Percentiles rank a stretch among this genome's conserved stretches.
These are phyloP conservation scores for Turdus rufiventris DNA, from an alignment of 2,113 vertebrate species.

Conservation along the genomic window DNA sequence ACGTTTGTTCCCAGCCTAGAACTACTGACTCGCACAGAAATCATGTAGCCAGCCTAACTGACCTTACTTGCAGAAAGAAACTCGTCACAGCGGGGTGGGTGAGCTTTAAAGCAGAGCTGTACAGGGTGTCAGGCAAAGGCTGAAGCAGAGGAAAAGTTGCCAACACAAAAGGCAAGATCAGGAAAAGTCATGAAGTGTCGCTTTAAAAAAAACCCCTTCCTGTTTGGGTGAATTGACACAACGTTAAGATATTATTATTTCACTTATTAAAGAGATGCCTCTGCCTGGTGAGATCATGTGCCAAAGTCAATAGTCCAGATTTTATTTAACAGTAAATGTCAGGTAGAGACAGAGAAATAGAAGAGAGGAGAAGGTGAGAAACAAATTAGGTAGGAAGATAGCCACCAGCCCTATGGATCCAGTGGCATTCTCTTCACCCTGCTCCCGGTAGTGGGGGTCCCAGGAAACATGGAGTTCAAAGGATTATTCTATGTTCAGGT, in stretches of 20 bases:
- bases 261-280: not conserved
- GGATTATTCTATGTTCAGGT: not conserved
- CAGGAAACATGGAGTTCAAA: not conserved
- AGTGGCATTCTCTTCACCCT: not conserved
- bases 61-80: not conserved
- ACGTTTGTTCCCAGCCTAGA: not conserved
- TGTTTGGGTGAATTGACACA: not conserved
- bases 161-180: not conserved
- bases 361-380: not conserved
- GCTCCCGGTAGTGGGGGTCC: not conserved
- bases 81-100: fast-evolving
- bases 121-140: not conserved
- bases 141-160: not conserved
- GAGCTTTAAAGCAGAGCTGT: not conserved
- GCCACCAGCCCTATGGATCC: not conserved
- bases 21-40: not conserved
- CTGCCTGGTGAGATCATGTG: not conserved
- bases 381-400: not conserved
- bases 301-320: fast-evolving
- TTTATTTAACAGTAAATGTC: not conserved
- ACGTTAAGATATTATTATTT: not conserved
- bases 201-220: not conserved
- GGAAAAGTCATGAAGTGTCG: not conserved
- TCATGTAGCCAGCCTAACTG: not conserved
- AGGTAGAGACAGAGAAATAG: not conserved